These are phyloP conservation scores for Ascaphus truei DNA, from an alignment of 2,113 vertebrate species.

Conservation along the genomic window DNA sequence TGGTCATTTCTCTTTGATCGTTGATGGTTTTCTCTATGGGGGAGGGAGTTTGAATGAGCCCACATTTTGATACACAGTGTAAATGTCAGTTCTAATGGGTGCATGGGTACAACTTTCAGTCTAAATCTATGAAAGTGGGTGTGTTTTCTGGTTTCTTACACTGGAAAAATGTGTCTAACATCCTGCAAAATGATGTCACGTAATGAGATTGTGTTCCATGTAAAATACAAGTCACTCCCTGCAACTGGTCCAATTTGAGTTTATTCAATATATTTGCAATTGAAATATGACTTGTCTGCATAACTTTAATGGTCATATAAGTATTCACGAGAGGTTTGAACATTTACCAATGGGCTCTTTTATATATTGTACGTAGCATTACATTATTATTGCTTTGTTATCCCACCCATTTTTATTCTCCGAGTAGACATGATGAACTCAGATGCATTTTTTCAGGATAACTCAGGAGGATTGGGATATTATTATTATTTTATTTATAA, in stretches of 20 bases:
- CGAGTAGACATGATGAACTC: neutral
- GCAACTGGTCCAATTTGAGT: neutral
- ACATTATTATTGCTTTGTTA: neutral
- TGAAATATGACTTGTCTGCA: neutral
- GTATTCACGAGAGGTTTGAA: neutral
- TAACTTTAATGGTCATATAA: neutral
- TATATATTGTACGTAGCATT: slow-evolving; percentile 7
- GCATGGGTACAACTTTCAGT: neutral
- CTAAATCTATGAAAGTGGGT: neutral
- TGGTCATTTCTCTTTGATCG: slow-evolving; percentile 6
- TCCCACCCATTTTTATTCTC: neutral
- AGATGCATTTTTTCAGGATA: neutral
- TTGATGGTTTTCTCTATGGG: neutral
- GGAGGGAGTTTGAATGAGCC: neutral
- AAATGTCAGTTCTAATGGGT: neutral
- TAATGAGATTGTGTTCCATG: neutral
- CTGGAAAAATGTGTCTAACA: neutral
- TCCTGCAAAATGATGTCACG: neutral
- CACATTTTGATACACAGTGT: neutral
- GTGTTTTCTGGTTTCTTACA: neutral
- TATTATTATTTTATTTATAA: too few species aligned
- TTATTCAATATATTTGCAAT: neutral
- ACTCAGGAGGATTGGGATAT: too few species aligned
- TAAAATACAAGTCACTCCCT: slow-evolving; percentile 4
- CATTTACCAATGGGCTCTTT: neutral